Base-by-base conservation (phyloP, 2,797 vertebrate species). In the Rhinophrynus dorsalis region DNA sequence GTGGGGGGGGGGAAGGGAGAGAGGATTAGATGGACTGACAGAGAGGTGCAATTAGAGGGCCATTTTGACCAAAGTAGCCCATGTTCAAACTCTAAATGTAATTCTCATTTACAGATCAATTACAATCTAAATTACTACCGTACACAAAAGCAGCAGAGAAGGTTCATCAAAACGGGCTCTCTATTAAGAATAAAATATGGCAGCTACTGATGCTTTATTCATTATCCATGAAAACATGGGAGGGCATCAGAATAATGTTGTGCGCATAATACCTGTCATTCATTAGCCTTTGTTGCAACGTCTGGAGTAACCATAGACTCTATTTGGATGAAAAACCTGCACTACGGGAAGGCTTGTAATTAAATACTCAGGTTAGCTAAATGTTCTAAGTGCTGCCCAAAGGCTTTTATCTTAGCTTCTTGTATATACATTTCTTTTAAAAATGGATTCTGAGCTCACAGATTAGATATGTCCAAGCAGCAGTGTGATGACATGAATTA, bases 61-160 rank as follows among this genome's bases (percentile, higher is more conserved):
- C n/a, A n/a, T n/a, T n/a, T n/a, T n/a, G n/a, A n/a, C 27, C 50
- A 45, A 56, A 50, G 55, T 33, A 42, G 54, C 44, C 47, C 52
- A 50, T 64, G 52, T 48, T 29, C 15, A 23, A 26, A 44, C 18
- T 21, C 51, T 29, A 66, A 73, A 60, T 54, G 61, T 51, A 54
- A 73, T 65, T 65, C 62, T 73, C 69, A 42, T 32, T 73, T 73
- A 59, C 69, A 73, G 69, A 73, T 73, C 69, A 73, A 73, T 73
- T 73, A 66, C 69, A 73, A 65, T 59, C 47, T 37, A 44, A 59
- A 73, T 32, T 45, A 30, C 61, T 58, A 73, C 40, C 48, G 52
- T 59, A 58, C 69, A 66, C 62, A 73, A 73, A 73, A 73, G 69
- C 61, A 32, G 62, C 62, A 27, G 69, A 52, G 47, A 59, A 44